Evolutionary conservation across 2,888 invertebrate genomes (phyloP).

Genomic region (Polydrusus cervinus): DNA sequence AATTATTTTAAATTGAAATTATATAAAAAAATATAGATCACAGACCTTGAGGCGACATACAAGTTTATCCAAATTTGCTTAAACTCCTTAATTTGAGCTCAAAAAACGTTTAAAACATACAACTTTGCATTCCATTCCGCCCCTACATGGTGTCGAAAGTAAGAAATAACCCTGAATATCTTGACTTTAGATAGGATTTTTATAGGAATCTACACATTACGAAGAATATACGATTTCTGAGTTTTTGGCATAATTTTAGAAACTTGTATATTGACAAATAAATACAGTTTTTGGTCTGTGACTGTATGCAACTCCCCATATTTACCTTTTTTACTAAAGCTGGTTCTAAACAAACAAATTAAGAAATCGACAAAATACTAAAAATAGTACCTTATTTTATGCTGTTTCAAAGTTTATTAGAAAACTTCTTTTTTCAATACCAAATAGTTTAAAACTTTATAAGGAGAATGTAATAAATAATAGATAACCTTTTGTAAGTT

Average conservation of each 20-base stretch:
- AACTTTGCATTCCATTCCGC: too few relatives aligned
- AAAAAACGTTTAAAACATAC: too few relatives aligned
- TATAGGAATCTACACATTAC: too few relatives aligned
- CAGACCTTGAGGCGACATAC: neutral
- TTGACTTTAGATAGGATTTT: too few relatives aligned
- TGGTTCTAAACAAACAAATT: neutral
- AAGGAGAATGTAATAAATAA: too few relatives aligned
- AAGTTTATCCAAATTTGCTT: neutral
- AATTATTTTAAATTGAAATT: conserved; percentile 13
- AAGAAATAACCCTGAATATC: too few relatives aligned
- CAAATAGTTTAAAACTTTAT: neutral
- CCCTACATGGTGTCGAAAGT: too few relatives aligned
- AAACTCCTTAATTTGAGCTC: too few relatives aligned
- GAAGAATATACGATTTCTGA: too few relatives aligned
- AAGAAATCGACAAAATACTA: neutral
- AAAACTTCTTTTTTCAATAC: neutral
- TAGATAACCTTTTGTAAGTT: neutral
- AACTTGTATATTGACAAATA: neutral
- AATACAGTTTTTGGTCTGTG: neutral
- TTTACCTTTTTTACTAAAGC: neutral
- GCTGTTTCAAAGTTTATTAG: neutral
- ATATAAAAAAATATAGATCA: conserved; percentile 15
- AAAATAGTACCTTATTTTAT: neutral
- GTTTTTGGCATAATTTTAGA: neutral
- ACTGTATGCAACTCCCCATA: neutral